Conservation (phyloP, 2,888 invertebrate species). For the Lobophora halterata region DNA sequence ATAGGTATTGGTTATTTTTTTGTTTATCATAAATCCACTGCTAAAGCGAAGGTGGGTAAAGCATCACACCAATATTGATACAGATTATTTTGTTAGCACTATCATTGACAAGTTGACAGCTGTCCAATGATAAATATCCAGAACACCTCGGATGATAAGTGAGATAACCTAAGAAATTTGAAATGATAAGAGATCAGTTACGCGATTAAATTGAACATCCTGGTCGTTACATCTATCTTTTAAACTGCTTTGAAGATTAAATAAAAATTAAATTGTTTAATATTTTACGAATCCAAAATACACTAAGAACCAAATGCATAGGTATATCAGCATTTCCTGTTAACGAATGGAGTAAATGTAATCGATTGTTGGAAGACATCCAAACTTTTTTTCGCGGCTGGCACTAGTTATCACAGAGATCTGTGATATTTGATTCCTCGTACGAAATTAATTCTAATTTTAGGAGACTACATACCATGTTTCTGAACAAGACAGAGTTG, state of each 20-base stretch:
- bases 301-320: constrained; percentile 42
- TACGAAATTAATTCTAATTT: constrained; percentile 70
- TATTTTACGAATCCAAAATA: constrained; percentile 40
- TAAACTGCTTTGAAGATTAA: constrained; percentile 21
- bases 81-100: constrained; percentile 49
- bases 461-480: constrained; percentile 52
- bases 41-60: no score
- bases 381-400: constrained; percentile 65
- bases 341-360: constrained; percentile 66
- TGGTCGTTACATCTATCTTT: constrained; percentile 31
- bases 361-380: constrained; percentile 72
- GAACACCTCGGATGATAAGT: constrained; percentile 39
- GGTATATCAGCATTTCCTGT: constrained; percentile 62
- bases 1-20: no score
- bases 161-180: constrained; percentile 52
- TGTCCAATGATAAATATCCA: constrained; percentile 52
- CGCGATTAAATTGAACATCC: constrained; percentile 29
- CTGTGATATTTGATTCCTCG: constrained; percentile 66
- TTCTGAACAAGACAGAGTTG: constrained; percentile 31
- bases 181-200: constrained; percentile 40
- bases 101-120: constrained; percentile 69
- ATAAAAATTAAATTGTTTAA: constrained; percentile 34
- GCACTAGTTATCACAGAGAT: constrained; percentile 55
- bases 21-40: no score
- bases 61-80: constrained; percentile 33